Base-by-base conservation (phyloP, 1,140 invertebrate genomes). In the Lucilia cuprina region DNA sequence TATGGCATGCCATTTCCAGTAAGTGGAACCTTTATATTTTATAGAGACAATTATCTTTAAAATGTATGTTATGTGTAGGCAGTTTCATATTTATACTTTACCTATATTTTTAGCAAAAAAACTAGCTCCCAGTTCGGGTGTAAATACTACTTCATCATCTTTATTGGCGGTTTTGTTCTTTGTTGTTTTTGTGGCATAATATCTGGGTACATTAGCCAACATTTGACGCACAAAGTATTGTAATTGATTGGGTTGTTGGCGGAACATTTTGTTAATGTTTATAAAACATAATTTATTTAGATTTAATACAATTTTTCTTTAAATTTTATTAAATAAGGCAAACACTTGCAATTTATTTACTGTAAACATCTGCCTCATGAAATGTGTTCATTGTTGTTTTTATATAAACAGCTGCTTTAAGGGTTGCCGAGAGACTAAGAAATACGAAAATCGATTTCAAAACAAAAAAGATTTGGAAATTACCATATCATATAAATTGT, bases 1-100 rank as follows among this genome's bases (percentile, higher is more conserved):
- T 34, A 80, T 35, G 8, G 10, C 35, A 13, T 41, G 35, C 84
- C 84, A 85, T 35, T 83, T 83, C 30, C 55, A 75, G 34, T 85
- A 74, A 17, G 25, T 70, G 4, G 84, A 83, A 47, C 84, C 84
- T 85, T 49, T 17, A 83, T 30, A 30, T 30, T 2, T 30, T 30
- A 30, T 30, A 30, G 25, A 30, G 25, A 3, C 3, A 30, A 30
- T 30, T 30, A 2, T 30, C 25, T 30, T 30, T 4, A 74, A 74
- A 34, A n/a, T 65, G 3, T 65, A 65, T 65, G 9, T 65, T 17
- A 4, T 17, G 0, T 2, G 55, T 19, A 65, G 25, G 25, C 1
- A 30, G 25, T 65, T 65, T 65, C 55, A 2, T 65, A 21, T 19
- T 74, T 74, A 75, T 14, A 30, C 74, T 47, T 47, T 78, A 80